A percentile compares a stretch with the other conserved stretches of the same genome.
These are phyloP conservation scores for Indri indri DNA, from an alignment of 2,113 vertebrate species.

Conservation along the genomic window DNA sequence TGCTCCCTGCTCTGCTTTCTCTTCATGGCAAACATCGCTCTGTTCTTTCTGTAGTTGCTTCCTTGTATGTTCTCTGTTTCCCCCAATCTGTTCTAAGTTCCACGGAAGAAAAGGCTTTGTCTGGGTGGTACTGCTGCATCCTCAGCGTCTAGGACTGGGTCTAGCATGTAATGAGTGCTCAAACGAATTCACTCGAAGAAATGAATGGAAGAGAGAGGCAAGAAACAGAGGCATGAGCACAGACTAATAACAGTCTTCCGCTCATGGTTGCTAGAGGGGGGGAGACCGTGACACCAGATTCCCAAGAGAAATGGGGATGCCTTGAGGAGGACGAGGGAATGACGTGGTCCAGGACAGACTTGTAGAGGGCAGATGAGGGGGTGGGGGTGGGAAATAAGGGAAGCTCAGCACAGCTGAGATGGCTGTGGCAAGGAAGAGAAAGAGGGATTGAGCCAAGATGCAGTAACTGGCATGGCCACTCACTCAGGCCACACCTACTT, in stretches of 20 bases:
- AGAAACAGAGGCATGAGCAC: not conserved
- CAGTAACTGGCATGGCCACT: too few species aligned
- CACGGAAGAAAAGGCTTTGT: not conserved
- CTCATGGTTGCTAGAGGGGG: not conserved
- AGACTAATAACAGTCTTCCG: not conserved
- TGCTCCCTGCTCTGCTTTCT: not conserved
- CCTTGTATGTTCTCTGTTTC: not conserved
- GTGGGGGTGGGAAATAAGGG: not conserved
- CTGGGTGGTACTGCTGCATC: too few species aligned
- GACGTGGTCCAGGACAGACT: not conserved
- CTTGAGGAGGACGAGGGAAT: not conserved
- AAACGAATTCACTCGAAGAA: not conserved
- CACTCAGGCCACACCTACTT: not conserved
- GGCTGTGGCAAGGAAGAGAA: not conserved
- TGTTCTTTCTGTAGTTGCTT: not conserved
- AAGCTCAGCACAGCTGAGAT: not conserved
- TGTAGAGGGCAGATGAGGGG: not conserved
- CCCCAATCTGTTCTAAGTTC: not conserved
- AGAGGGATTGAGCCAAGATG: not conserved
- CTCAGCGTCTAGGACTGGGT: not conserved
- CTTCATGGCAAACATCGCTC: not conserved
- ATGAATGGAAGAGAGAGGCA: not conserved
- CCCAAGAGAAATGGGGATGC: not conserved
- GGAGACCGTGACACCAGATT: not conserved
- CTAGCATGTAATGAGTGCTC: not conserved